Percentiles rank a stretch among this genome's conserved stretches.
phyloP scores from a whole-genome alignment of 2,113 vertebrate species.

The Sylvietta virens region DNA sequence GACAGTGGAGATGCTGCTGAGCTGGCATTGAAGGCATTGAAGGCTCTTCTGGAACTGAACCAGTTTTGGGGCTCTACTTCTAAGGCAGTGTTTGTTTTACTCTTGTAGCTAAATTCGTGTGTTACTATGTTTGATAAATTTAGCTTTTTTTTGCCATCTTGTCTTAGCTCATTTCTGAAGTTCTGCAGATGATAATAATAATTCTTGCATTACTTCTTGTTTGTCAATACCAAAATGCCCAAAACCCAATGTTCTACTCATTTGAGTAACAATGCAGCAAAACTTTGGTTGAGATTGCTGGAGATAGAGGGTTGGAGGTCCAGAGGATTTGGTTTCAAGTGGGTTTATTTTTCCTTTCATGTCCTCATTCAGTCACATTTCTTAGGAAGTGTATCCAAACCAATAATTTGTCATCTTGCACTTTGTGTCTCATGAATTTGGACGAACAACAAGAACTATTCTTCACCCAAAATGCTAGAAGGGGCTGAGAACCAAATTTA shows the following conservation, averaged over 20 bases:
- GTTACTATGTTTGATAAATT: neutral
- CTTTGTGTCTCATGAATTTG: neutral
- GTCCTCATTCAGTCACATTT: neutral
- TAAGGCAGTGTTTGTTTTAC: neutral
- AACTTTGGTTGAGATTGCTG: neutral
- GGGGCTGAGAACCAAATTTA: constrained; percentile 9
- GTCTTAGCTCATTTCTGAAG: neutral
- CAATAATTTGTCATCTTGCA: neutral
- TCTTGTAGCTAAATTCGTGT: neutral
- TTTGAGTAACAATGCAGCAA: neutral
- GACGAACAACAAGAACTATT: neutral
- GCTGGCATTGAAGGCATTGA: neutral
- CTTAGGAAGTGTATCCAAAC: neutral
- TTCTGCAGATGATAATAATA: neutral
- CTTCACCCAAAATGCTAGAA: neutral
- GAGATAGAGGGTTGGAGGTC: neutral
- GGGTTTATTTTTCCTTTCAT: neutral
- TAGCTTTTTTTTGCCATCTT: neutral
- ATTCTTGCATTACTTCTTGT: neutral
- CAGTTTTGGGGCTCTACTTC: neutral
- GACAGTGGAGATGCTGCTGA: neutral
- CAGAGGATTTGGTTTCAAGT: neutral
- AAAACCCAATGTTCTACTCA: accelerated
- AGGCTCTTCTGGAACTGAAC: neutral
- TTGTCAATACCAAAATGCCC: neutral